These are phyloP conservation scores for Ochropleura leucogaster DNA, from an alignment of 2,888 invertebrate species.

Conservation along the genomic window DNA sequence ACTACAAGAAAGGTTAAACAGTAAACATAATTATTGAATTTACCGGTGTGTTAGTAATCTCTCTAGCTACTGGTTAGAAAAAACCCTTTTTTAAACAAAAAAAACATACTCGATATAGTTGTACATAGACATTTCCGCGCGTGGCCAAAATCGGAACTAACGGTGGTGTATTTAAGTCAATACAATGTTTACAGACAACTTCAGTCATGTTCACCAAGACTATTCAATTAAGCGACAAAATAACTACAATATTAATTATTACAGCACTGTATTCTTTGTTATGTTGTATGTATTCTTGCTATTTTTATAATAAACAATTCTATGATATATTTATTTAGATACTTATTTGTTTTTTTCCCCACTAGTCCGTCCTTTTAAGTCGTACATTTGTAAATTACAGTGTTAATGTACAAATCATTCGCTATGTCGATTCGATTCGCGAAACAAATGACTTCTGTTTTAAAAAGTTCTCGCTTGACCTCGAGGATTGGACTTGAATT, in stretches of 20 bases:
- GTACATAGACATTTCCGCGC: not conserved
- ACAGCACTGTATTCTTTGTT: too few relatives aligned
- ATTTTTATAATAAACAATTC: too few relatives aligned
- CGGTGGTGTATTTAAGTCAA: not conserved
- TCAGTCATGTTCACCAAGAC: not conserved
- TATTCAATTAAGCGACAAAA: not conserved
- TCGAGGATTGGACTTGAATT: too few relatives aligned
- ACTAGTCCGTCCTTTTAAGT: too few relatives aligned
- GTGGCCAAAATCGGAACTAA: not conserved
- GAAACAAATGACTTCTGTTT: too few relatives aligned
- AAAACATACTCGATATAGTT: constrained; percentile 29
- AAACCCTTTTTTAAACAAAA: constrained; percentile 1
- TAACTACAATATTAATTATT: not conserved
- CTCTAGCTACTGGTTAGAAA: constrained; percentile 17
- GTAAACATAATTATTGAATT: not conserved
- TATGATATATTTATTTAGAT: too few relatives aligned
- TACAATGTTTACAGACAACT: not conserved
- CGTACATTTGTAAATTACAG: too few relatives aligned
- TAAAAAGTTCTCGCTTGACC: too few relatives aligned
- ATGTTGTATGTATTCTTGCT: too few relatives aligned
- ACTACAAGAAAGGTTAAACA: not conserved
- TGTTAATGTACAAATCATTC: too few relatives aligned
- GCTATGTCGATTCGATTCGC: too few relatives aligned
- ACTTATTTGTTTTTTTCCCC: too few relatives aligned
- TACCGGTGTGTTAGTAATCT: constrained; percentile 24